phyloP scores from a whole-genome alignment of 2,888 invertebrate species.

The Trissoscelio sp. region DNA sequence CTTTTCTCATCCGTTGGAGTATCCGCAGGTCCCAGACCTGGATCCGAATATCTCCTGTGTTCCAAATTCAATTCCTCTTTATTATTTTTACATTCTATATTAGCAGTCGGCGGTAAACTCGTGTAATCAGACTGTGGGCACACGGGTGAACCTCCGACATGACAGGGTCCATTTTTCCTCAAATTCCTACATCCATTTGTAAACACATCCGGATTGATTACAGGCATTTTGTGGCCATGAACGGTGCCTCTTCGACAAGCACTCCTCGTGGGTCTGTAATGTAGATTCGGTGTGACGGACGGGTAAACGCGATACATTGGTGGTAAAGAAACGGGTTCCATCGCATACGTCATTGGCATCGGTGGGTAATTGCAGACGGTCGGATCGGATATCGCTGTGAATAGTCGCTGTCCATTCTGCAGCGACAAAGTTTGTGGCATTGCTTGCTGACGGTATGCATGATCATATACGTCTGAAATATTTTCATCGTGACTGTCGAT shows the following conservation, averaged over 20 bases:
- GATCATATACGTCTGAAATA: slow-evolving; percentile 42
- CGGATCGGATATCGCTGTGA: slow-evolving; percentile 84
- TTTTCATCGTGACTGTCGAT: slow-evolving; percentile 49
- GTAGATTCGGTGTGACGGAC: slow-evolving; percentile 78
- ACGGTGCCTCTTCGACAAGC: slow-evolving; percentile 71
- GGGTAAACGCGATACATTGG: slow-evolving; percentile 86
- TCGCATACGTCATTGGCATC: slow-evolving; percentile 83
- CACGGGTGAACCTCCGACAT: slow-evolving; percentile 28
- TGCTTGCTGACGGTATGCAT: slow-evolving; percentile 53
- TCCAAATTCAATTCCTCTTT: slow-evolving; percentile 84
- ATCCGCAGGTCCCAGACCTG: slow-evolving; percentile 86
- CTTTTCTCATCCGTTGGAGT: slow-evolving; percentile 82
- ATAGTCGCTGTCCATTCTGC: slow-evolving; percentile 83
- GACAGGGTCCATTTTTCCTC: slow-evolving; percentile 76
- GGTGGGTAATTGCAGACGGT: slow-evolving; percentile 83
- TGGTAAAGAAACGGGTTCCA: slow-evolving; percentile 88
- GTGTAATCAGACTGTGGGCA: slow-evolving; percentile 83
- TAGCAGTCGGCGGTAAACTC: slow-evolving; percentile 89
- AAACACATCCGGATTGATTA: slow-evolving; percentile 53
- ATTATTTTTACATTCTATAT: slow-evolving; percentile 84
- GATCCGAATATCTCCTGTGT: slow-evolving; percentile 88
- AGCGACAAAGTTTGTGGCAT: slow-evolving; percentile 70
- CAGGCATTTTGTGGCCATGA: slow-evolving; percentile 70
- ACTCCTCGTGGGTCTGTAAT: slow-evolving; percentile 74
- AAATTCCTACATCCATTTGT: slow-evolving; percentile 75